Base-by-base conservation (phyloP, 2,113 vertebrate genomes). In the Xenotilapia caudafasciata region DNA sequence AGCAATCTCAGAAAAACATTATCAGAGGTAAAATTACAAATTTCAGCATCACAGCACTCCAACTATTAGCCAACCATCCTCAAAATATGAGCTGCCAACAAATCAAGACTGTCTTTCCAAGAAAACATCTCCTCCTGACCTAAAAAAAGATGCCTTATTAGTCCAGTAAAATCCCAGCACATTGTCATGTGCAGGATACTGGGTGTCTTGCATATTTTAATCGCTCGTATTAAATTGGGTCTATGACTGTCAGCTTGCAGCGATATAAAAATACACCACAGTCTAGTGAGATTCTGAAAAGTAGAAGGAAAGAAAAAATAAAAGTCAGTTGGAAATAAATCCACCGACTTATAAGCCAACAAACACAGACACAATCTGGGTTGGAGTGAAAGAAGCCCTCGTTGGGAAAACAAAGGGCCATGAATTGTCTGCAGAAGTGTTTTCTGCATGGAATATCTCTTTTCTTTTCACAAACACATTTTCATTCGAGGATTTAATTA, bases 401-500 rank as follows among this genome's bases (percentile, higher is more conserved):
- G 73, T 26, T 90, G 90, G 85, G 88, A 89, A 90, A 93, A 92
- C 90, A 93, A 93, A 84, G 56, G 83, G 45, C 83, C 51, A 13
- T 85, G 84, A 88, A 86, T 94, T 92, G 88, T 91, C 89, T 89
- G 92, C 83, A 83, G 86, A 68, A 88, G 87, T 83, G 77, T 93
- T 92, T 93, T 91, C 79, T 56, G 85, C 79, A 58, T 33, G 33
- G 84, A 89, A 92, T 95, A 92, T 92, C 87, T 89, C 81, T 86
- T 96, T 95, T 90, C 91, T 95, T 92, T 90, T 92, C 90, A 93
- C 90, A 93, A 94, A 93, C 92, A 93, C 83, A 31, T 92, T 87
- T 86, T 88, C 77, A 83, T 83, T 91, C 7, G 83, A 92, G 88
- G 90, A 93, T 93, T 94, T 93, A 94, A 96, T 94, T 89, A 92